A percentile compares a stretch with the other conserved stretches of the same genome.
Evolutionary conservation across 2,888 invertebrate species (phyloP).

Genomic region (Eristalinus aeneus): DNA sequence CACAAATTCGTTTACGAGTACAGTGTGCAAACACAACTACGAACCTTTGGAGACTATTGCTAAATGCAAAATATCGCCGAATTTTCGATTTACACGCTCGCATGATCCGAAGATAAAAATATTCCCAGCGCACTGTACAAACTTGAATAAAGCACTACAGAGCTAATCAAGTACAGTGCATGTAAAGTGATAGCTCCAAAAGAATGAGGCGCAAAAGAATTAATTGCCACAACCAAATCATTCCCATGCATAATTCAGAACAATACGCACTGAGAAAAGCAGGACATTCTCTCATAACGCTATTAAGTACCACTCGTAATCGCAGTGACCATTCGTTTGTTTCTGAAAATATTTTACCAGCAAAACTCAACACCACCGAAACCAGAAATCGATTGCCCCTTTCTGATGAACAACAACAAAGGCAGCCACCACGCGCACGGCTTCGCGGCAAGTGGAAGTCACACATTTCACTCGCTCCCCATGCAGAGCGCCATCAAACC

Average conservation of each 20-base stretch:
- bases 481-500: slow-evolving; percentile 17
- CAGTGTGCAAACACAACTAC: no score
- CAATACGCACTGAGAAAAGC: neutral
- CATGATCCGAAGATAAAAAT: no score
- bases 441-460: neutral
- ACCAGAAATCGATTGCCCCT: slow-evolving; percentile 6
- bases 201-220: neutral
- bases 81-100: no score
- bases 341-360: neutral
- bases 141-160: no score
- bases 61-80: no score
- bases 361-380: neutral
- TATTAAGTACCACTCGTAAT: neutral
- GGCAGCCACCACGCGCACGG: neutral
- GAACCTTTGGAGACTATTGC: no score
- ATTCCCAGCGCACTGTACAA: no score
- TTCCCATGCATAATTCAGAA: neutral
- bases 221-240: neutral
- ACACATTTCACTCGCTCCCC: neutral
- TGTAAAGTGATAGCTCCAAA: neutral
- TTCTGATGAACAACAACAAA: no score
- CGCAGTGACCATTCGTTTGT: neutral
- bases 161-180: no score
- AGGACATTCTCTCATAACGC: neutral
- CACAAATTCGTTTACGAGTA: no score